phyloP scores from a whole-genome alignment of 2,797 vertebrate genomes.

The Spinus pinus region DNA sequence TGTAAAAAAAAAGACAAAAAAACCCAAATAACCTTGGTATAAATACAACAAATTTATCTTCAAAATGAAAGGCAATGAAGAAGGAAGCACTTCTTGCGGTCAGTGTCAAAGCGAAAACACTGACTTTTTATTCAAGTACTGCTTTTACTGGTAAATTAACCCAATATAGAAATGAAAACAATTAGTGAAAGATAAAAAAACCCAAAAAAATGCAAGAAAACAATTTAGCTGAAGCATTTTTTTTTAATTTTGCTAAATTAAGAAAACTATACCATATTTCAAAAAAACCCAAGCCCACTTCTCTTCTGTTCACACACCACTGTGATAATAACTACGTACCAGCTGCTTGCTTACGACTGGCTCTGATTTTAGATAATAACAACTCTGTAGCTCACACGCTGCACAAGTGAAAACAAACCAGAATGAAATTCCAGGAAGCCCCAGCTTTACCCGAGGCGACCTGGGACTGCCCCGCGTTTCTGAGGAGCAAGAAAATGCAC shows the following conservation, averaged over 20 bases:
- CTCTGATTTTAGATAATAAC: neutral
- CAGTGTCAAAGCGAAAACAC: neutral
- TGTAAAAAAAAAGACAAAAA: neutral
- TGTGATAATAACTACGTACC: neutral
- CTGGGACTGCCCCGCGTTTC: fast-evolving
- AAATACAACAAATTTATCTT: neutral
- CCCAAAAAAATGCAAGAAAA: neutral
- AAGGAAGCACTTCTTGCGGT: neutral
- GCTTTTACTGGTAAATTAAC: neutral
- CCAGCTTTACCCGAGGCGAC: fast-evolving
- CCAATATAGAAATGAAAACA: neutral
- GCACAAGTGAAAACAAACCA: too few relatives aligned
- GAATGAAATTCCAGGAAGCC: fast-evolving
- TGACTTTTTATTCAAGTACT: neutral
- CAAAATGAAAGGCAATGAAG: neutral
- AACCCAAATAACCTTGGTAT: neutral
- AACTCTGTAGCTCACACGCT: neutral
- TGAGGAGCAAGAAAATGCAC: too few relatives aligned
- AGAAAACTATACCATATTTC: neutral
- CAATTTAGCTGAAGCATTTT: neutral
- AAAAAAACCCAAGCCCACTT: neutral
- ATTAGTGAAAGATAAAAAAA: neutral
- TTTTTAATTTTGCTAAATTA: neutral
- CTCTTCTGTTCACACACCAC: neutral
- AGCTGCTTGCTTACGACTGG: neutral